A percentile compares a stretch with the other conserved stretches of the same genome.
Evolutionary conservation across 2,113 vertebrate genomes (phyloP).

Genomic region (Orycteropus afer): DNA sequence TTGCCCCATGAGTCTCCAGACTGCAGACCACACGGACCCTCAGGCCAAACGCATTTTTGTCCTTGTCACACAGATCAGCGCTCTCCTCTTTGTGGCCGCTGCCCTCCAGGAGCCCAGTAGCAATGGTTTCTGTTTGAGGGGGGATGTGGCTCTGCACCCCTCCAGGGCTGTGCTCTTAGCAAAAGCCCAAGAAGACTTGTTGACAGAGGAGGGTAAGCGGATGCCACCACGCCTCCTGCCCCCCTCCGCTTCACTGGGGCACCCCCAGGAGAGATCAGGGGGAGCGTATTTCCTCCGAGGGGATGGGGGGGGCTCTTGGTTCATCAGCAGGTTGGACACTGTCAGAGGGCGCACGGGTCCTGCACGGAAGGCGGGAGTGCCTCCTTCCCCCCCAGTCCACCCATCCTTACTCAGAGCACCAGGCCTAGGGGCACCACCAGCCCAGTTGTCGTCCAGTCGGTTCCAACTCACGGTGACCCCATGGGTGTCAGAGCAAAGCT

Average conservation of each 20-base stretch:
- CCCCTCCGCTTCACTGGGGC: not conserved
- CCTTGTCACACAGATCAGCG: accelerated
- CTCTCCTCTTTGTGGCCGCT: accelerated
- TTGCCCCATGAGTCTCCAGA: not conserved
- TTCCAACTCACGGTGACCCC: no score
- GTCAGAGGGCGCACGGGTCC: not conserved
- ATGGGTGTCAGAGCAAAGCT: no score
- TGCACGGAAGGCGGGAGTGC: accelerated
- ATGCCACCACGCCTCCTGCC: not conserved
- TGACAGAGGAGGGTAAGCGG: accelerated
- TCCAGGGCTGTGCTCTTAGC: not conserved
- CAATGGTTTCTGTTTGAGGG: not conserved
- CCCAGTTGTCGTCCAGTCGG: no score
- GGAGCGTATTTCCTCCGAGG: no score
- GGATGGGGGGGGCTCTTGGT: no score
- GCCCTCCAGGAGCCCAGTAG: not conserved
- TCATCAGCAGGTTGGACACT: not conserved
- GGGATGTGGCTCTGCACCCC: accelerated
- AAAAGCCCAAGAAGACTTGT: not conserved
- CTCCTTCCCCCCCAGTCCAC: not conserved
- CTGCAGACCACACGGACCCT: accelerated
- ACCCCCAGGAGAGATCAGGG: no score
- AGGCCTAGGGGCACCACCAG: no score
- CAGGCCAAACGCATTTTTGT: accelerated
- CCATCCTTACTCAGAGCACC: no score